These are phyloP conservation scores for Peromyscus californicus DNA, from an alignment of 2,113 vertebrate genomes.

Conservation along the genomic window DNA sequence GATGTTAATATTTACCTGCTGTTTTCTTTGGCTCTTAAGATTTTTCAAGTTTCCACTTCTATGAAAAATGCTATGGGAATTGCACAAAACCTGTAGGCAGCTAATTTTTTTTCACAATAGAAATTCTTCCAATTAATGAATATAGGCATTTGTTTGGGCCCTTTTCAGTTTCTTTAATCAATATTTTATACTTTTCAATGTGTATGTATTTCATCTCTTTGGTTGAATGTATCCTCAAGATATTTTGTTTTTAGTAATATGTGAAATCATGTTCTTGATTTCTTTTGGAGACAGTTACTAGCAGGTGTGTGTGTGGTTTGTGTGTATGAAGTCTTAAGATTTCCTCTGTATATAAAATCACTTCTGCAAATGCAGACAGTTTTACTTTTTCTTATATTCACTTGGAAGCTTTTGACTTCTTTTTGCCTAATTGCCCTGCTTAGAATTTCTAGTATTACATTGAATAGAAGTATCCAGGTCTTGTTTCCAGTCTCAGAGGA, in stretches of 20 bases:
- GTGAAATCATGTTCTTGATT: background rate
- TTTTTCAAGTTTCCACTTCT: background rate
- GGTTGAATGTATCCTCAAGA: background rate
- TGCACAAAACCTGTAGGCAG: background rate
- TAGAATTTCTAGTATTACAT: background rate
- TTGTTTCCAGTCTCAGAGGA: background rate
- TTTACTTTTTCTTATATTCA: background rate
- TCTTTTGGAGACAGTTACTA: background rate
- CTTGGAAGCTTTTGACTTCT: background rate
- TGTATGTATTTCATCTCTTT: background rate
- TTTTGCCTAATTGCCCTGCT: background rate
- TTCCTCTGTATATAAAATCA: background rate
- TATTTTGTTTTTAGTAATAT: background rate
- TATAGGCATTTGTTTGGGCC: background rate
- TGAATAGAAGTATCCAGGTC: background rate
- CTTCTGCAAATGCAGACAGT: background rate
- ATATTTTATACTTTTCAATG: background rate
- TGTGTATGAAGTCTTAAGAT: background rate
- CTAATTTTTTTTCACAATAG: background rate
- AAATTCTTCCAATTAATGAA: background rate
- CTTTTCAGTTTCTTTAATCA: background rate
- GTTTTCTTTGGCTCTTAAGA: background rate
- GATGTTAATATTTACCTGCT: conserved; percentile 1
- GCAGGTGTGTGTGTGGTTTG: background rate
- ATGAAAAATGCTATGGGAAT: background rate